Evolutionary conservation across 1,140 invertebrate species (phyloP).

Genomic region (Drosophila tsacasi): DNA sequence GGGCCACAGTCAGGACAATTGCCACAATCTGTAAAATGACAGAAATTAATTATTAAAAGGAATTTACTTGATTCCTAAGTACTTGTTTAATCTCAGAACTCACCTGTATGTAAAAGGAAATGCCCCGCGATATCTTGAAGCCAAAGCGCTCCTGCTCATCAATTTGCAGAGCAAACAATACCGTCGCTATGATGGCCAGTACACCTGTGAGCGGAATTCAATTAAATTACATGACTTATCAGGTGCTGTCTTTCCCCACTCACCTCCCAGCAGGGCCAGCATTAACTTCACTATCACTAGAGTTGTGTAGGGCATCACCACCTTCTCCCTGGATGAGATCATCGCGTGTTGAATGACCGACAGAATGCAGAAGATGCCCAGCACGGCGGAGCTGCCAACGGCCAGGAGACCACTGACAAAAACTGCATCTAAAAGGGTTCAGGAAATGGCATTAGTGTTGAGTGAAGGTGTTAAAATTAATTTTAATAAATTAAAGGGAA

Average conservation of each 20-base stretch:
- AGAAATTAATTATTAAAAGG: background rate
- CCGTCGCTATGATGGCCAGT: constrained; percentile 91
- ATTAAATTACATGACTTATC: constrained; percentile 29
- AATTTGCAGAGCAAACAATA: constrained; percentile 92
- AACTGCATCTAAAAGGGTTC: constrained; percentile 89
- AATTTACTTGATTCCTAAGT: background rate
- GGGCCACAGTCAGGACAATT: constrained; percentile 90
- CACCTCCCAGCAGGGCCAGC: constrained; percentile 91
- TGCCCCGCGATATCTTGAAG: constrained; percentile 90
- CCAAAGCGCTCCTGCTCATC: constrained; percentile 90
- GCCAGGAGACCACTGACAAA: constrained; percentile 92
- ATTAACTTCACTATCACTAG: constrained; percentile 92
- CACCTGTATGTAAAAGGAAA: constrained; percentile 95
- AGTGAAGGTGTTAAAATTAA: too few relatives aligned
- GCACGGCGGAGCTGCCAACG: constrained; percentile 88
- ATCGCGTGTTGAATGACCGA: constrained; percentile 93
- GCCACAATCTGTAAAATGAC: constrained; percentile 89
- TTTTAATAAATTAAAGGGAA: background rate
- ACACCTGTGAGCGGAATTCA: constrained; percentile 87
- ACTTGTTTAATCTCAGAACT: constrained; percentile 28
- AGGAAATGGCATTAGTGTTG: background rate
- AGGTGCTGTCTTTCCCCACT: constrained; percentile 69
- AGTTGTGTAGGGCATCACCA: constrained; percentile 90
- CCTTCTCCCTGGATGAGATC: constrained; percentile 92
- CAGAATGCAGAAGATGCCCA: constrained; percentile 91